These are phyloP conservation scores for Melanocharis versteri DNA, from an alignment of 2,113 vertebrate species.

Conservation along the genomic window DNA sequence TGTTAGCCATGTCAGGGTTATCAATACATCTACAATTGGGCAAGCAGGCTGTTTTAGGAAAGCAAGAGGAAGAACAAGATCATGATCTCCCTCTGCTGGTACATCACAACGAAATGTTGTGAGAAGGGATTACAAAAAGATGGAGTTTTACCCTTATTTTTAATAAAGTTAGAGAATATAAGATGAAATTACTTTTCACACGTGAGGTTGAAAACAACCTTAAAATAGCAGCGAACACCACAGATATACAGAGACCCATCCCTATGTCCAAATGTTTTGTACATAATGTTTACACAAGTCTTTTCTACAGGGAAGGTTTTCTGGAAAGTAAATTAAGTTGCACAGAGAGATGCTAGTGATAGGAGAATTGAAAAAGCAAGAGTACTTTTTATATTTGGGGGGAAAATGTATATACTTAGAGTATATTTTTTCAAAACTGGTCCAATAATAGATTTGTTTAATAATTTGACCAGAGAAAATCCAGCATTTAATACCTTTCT, in stretches of 20 bases:
- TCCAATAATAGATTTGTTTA: background rate
- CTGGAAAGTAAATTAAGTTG: background rate
- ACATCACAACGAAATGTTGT: background rate
- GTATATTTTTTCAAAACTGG: background rate
- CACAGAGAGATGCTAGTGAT: background rate
- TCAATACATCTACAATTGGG: background rate
- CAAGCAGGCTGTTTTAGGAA: background rate
- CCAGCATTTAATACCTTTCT: background rate
- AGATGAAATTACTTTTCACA: background rate
- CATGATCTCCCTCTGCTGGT: constrained; percentile 55
- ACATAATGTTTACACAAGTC: background rate
- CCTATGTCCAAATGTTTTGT: background rate
- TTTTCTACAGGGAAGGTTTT: background rate
- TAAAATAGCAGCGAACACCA: background rate
- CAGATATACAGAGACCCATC: background rate
- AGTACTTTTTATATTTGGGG: background rate
- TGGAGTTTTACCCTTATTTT: background rate
- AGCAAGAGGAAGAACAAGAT: background rate
- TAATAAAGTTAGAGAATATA: background rate
- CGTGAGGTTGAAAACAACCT: background rate
- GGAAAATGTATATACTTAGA: background rate
- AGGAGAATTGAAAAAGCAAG: background rate
- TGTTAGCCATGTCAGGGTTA: background rate
- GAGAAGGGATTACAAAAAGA: background rate
- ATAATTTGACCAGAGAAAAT: background rate